Evolutionary conservation across 2,888 invertebrate genomes (phyloP).

Genomic region (Sturmia bella): DNA sequence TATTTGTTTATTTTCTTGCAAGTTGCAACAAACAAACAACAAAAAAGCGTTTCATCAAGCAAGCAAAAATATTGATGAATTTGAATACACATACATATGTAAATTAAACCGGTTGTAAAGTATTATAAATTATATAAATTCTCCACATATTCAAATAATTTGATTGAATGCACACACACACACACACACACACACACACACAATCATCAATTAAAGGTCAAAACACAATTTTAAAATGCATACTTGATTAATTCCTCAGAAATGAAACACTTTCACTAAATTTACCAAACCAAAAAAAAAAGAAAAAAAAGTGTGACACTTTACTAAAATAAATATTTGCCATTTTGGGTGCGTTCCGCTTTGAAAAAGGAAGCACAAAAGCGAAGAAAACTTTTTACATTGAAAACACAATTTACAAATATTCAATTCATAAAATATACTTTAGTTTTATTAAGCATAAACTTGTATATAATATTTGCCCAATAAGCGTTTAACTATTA

Average conservation of each 20-base stretch:
- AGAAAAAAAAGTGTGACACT: no score
- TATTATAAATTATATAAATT: slow-evolving; percentile 4
- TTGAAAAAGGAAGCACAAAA: no score
- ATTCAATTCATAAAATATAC: no score
- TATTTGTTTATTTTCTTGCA: slow-evolving; percentile 1
- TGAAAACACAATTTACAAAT: no score
- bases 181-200: no score
- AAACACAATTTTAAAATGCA: not conserved
- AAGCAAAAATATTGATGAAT: slow-evolving; percentile 4
- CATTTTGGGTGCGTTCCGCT: not conserved
- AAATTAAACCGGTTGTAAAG: slow-evolving; percentile 23
- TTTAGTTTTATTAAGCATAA: no score
- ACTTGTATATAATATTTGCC: no score
- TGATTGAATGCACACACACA: no score
- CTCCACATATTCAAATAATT: not conserved
- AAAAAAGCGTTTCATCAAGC: not conserved
- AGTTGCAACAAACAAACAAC: not conserved
- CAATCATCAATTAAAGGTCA: slow-evolving; percentile 9
- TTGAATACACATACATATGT: slow-evolving; percentile 7
- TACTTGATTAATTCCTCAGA: no score
- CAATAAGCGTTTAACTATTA: no score
- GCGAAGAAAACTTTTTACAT: no score
- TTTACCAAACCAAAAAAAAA: no score
- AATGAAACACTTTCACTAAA: slow-evolving; percentile 14
- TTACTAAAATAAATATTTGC: not conserved